Evolutionary conservation across 1,140 invertebrate species (phyloP).

Genomic region (Dreissena rostriformis): DNA sequence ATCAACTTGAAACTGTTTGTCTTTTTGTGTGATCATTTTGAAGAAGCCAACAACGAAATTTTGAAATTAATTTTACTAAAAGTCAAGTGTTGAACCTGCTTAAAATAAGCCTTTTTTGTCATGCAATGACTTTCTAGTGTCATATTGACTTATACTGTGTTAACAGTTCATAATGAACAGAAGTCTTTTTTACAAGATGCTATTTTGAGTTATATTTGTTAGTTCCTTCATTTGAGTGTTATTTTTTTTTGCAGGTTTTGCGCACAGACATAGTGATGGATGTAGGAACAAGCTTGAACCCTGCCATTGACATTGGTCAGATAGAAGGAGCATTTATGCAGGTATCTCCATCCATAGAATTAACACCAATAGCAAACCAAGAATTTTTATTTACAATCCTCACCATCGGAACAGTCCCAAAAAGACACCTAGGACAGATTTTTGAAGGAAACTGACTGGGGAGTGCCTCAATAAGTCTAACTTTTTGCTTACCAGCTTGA

Average conservation of each 20-base stretch:
- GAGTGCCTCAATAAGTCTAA: background rate
- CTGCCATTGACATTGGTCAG: conserved; percentile 97
- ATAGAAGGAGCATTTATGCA: conserved; percentile 97
- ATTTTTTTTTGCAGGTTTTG: conserved; percentile 84
- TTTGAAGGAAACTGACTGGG: background rate
- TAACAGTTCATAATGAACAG: no score
- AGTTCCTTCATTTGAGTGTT: background rate
- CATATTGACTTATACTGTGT: no score
- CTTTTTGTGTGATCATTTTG: no score
- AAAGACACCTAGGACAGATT: background rate
- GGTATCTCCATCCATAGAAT: conserved; percentile 61
- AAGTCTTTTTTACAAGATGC: no score
- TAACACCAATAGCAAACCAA: background rate
- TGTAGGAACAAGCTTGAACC: conserved; percentile 94
- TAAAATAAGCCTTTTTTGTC: no score
- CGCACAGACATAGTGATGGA: conserved; percentile 98
- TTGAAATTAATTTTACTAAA: no score
- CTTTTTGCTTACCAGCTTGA: background rate
- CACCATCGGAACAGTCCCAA: background rate
- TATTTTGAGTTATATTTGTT: no score
- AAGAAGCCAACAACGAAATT: no score
- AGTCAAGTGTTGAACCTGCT: no score
- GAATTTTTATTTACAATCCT: background rate
- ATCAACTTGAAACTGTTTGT: no score
- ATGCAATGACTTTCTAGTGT: no score